Evolutionary conservation across 2,113 vertebrate species (phyloP).

Genomic region (Cervus canadensis): DNA sequence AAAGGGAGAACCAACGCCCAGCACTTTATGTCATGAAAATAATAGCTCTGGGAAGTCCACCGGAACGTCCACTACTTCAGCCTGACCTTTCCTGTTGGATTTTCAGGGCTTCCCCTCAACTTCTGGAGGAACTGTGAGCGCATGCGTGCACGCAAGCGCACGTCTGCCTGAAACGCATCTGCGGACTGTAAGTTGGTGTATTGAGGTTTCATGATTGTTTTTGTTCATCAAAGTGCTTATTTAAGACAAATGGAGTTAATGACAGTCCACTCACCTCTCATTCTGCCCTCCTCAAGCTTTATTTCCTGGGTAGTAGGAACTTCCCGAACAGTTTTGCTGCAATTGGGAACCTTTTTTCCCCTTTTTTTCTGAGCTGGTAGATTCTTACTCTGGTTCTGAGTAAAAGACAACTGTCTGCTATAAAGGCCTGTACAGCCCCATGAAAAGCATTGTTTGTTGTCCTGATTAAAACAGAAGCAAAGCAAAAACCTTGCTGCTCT

Average conservation of each 20-base stretch:
- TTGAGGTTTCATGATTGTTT: background rate
- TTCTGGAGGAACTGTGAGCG: background rate
- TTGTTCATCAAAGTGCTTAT: background rate
- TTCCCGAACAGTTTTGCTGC: background rate
- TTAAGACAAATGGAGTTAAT: constrained; percentile 40
- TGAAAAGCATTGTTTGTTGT: constrained; percentile 31
- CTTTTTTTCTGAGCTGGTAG: background rate
- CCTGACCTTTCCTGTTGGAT: background rate
- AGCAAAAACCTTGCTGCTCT: background rate
- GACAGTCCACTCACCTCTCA: background rate
- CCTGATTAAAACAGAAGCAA: background rate
- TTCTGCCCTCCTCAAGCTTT: background rate
- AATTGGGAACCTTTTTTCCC: accelerated
- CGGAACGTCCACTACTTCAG: background rate
- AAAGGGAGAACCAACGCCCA: background rate
- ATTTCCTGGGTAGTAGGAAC: background rate
- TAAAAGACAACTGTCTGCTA: background rate
- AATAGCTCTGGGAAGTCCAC: background rate
- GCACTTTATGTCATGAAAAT: background rate
- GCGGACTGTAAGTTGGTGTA: background rate
- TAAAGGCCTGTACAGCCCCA: background rate
- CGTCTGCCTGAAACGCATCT: background rate
- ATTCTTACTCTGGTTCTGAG: constrained; percentile 32
- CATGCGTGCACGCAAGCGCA: accelerated
- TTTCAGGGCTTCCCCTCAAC: background rate